phyloP scores from a whole-genome alignment of 2,797 vertebrate species.

The Cryptoprocta ferox region DNA sequence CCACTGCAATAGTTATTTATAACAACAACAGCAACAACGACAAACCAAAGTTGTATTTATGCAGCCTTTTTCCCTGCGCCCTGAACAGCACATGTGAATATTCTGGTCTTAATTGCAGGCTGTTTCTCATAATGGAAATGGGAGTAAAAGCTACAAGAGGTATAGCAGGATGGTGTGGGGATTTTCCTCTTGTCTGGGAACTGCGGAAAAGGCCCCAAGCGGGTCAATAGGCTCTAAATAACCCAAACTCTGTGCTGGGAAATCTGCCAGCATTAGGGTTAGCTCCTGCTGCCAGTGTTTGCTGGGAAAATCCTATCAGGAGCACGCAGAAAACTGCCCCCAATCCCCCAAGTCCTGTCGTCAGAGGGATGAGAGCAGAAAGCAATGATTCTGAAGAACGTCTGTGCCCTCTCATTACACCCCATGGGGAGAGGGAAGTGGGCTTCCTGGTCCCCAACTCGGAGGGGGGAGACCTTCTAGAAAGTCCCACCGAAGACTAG shows the following conservation, averaged over 20 bases:
- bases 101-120: not conserved
- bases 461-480: not conserved
- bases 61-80: not conserved
- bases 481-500: not conserved
- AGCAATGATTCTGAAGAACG: not conserved
- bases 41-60: not conserved
- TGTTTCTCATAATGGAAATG: not conserved
- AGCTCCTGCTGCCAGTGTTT: not conserved
- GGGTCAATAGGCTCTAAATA: no score
- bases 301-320: not conserved
- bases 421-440: not conserved
- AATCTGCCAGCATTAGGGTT: no score
- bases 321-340: not conserved
- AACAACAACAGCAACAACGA: no score
- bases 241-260: not conserved
- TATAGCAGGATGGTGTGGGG: not conserved
- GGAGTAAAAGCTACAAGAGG: not conserved
- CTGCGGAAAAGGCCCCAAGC: not conserved
- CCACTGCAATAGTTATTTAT: no score
- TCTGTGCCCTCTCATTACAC: not conserved
- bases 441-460: not conserved
- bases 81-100: no score
- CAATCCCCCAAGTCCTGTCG: not conserved
- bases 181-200: not conserved
- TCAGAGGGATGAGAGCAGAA: no score